Evolutionary conservation across 2,888 invertebrate genomes (phyloP), one percentile per base, ranked within the genome.

Genomic region (Girardia tigrina): DNA sequence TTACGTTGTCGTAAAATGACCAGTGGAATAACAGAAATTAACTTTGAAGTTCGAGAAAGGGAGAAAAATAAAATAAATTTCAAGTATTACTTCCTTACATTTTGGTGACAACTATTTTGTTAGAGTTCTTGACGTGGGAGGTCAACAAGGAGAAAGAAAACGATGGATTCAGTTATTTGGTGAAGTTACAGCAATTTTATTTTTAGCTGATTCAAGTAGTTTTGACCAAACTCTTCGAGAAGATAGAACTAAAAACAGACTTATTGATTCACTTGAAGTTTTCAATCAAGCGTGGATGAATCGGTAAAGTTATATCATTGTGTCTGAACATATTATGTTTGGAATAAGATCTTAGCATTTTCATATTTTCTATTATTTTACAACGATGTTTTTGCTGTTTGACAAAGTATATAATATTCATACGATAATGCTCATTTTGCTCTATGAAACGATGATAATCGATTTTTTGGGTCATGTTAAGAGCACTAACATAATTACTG

Each of bases 91-190:
- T 70, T 20, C 6, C 6, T 12, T 70, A 23, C 8, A 20, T 14
- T 23, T 70, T 70, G 8, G 36, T 36, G 36, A 36, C n/a, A n/a
- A 36, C 36, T 8, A 36, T 16, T 56, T 12, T 23, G 8, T 36
- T 23, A 84, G 84, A 87, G 90, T 91, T 88, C 90, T 89, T 80
- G 91, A 91, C 81, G 91, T 91, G 0, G 91, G 91, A 0, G 91
- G 91, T 0, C 91, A 91, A 82, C 85, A 90, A 76, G 90, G 90
- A 14, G 90, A 90, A 81, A 85, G 91, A 76, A 89, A 89, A 79
- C 90, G 90, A 82, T 91, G 91, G 91, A 90, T 91, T 79, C 84
- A 89, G 87, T 90, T 90, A 0, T 91, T 91, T 80, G 90, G 90
- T 82, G 90, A 90, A 0, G 90, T 90, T 79, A 88, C 90, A 79